Evolutionary conservation across 1,140 invertebrate species (phyloP).

Genomic region (Hyles vespertilio): DNA sequence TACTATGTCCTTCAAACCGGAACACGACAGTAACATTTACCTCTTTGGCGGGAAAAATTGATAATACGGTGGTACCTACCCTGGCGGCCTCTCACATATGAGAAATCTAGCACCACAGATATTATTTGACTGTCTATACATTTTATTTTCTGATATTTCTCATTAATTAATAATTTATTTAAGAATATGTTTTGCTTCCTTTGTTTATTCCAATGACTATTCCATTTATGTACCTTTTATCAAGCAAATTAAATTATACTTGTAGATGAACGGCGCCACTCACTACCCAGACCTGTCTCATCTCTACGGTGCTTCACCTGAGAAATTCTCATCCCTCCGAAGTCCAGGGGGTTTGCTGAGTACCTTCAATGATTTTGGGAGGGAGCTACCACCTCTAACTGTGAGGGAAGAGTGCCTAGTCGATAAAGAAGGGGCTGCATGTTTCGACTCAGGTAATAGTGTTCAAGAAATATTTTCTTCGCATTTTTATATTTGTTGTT

Average conservation of each 20-base stretch:
- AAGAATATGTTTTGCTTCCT: too few relatives aligned
- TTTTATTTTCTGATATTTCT: too few relatives aligned
- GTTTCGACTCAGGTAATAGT: constrained; percentile 75
- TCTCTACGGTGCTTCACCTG: constrained; percentile 82
- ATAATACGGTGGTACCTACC: too few relatives aligned
- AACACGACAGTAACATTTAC: too few relatives aligned
- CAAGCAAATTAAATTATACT: constrained; percentile 12
- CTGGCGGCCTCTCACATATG: too few relatives aligned
- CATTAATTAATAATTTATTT: too few relatives aligned
- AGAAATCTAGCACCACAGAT: too few relatives aligned
- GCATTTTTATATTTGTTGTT: too few relatives aligned
- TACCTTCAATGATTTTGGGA: constrained; percentile 78
- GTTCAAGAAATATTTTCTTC: too few relatives aligned
- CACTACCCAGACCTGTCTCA: constrained; percentile 84
- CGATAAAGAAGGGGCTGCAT: constrained; percentile 75
- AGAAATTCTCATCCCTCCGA: constrained; percentile 74
- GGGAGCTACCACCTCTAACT: constrained; percentile 77
- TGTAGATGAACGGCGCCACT: constrained; percentile 85
- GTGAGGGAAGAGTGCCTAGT: constrained; percentile 75
- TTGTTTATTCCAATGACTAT: background rate
- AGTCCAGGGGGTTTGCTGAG: constrained; percentile 77
- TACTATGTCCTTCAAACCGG: too few relatives aligned
- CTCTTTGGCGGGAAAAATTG: too few relatives aligned
- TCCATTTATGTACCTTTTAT: background rate
- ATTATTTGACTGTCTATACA: too few relatives aligned